phyloP scores from a whole-genome alignment of 2,888 invertebrate species.

The Alentia gelatinosa region DNA sequence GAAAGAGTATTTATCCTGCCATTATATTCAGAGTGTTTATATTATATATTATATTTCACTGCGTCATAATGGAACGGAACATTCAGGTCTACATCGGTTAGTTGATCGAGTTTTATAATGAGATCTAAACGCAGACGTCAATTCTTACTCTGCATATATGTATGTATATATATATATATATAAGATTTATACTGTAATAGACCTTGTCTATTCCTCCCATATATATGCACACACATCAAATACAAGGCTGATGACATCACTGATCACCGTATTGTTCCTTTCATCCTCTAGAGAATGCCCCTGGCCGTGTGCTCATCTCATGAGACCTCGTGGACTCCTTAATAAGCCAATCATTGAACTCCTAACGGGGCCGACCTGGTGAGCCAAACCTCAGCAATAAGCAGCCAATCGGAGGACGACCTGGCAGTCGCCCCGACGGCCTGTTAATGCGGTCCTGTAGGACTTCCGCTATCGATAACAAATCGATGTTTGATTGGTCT shows the following conservation, averaged over 20 bases:
- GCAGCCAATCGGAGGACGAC: conserved; percentile 26
- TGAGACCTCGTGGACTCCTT: background rate
- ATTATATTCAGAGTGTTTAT: too few species aligned
- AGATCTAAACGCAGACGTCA: too few species aligned
- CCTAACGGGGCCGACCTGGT: background rate
- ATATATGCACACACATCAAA: too few species aligned
- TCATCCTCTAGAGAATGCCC: background rate
- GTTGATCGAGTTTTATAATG: too few species aligned
- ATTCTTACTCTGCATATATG: too few species aligned
- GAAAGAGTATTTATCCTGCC: too few species aligned
- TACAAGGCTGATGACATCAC: background rate
- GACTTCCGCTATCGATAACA: conserved; percentile 26
- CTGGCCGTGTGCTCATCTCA: background rate
- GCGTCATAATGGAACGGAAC: too few species aligned
- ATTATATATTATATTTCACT: too few species aligned
- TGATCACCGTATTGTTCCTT: background rate
- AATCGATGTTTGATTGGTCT: conserved; percentile 36
- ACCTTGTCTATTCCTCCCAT: too few species aligned
- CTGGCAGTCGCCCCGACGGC: background rate
- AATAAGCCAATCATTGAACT: conserved; percentile 22
- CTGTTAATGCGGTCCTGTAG: background rate
- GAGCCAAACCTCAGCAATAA: background rate
- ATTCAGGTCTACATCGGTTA: too few species aligned
- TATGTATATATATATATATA: too few species aligned
- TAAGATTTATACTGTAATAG: too few species aligned